A percentile compares a stretch with the other conserved stretches of the same genome.
These are phyloP conservation scores for Manduca sexta DNA, from an alignment of 1,140 invertebrate genomes.

Conservation along the genomic window DNA sequence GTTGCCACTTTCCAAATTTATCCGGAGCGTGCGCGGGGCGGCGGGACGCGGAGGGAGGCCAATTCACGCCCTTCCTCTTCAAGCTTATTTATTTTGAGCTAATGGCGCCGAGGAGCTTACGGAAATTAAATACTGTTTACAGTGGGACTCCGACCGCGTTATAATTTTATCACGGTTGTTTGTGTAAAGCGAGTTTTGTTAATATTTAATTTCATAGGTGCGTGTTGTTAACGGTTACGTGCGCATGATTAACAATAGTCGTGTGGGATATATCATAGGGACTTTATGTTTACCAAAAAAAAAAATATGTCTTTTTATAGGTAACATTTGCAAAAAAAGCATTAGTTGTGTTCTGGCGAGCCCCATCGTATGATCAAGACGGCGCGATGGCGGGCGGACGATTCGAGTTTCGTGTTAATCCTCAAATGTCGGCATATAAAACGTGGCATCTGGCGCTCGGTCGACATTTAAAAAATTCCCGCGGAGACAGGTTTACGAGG, in stretches of 20 bases:
- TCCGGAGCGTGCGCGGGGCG: conserved; percentile 21
- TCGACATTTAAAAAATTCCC: conserved; percentile 16
- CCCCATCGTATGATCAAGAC: too few relatives aligned
- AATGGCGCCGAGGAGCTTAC: conserved; percentile 41
- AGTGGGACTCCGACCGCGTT: conserved; percentile 25
- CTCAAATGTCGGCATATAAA: conserved; percentile 10
- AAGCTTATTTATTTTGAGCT: conserved; percentile 56
- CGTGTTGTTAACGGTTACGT: too few relatives aligned
- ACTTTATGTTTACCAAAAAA: too few relatives aligned
- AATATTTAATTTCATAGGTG: too few relatives aligned
- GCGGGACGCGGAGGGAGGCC: conserved; percentile 21
- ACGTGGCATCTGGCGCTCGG: conserved; percentile 14
- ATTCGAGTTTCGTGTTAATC: conserved; percentile 14
- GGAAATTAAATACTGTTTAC: conserved; percentile 52
- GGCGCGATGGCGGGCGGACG: too few relatives aligned
- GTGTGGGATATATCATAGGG: too few relatives aligned
- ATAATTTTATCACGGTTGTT: conserved; percentile 26
- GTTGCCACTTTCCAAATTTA: conserved; percentile 60
- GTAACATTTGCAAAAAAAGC: too few relatives aligned
- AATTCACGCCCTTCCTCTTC: conserved; percentile 44
- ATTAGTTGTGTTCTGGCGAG: too few relatives aligned
- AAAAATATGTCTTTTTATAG: too few relatives aligned
- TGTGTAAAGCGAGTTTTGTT: conserved; percentile 22
- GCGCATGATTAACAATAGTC: too few relatives aligned
- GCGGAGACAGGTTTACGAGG: conserved; percentile 23